Conservation (phyloP, 2,113 vertebrate genomes). For the Mixornis gularis region DNA sequence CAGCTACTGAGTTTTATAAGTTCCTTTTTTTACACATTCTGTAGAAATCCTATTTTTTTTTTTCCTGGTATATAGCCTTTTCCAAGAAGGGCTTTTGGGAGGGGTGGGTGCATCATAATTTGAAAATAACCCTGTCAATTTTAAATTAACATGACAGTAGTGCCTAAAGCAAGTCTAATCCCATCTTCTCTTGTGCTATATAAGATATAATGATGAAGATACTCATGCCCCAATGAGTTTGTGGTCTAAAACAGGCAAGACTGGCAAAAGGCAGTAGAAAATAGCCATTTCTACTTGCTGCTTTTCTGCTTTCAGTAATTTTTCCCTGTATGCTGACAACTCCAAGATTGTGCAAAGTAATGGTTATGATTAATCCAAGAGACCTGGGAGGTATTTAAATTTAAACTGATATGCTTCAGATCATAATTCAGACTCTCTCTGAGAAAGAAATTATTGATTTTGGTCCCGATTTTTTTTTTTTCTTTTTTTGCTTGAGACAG, state of each 20-base stretch:
- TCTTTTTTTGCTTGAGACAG: neutral
- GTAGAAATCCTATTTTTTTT: neutral
- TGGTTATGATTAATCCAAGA: neutral
- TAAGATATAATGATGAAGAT: neutral
- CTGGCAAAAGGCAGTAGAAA: neutral
- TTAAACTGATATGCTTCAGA: neutral
- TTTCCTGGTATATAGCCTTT: neutral
- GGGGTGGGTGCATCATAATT: accelerated
- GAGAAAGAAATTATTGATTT: neutral
- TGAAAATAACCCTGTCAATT: neutral
- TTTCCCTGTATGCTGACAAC: neutral
- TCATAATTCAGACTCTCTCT: neutral
- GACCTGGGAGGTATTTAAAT: neutral
- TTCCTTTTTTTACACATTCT: neutral
- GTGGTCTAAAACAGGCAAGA: neutral
- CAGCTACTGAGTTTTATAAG: neutral
- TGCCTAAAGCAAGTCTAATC: neutral
- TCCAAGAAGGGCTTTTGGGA: neutral
- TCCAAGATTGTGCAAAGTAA: neutral
- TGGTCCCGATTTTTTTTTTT: neutral
- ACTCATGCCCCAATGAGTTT: neutral
- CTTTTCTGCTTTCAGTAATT: neutral
- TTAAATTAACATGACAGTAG: neutral
- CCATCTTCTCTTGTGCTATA: neutral
- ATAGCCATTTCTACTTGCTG: neutral